A percentile compares a stretch with the other conserved stretches of the same genome.
Conservation (phyloP, 2,113 vertebrate genomes). For the Callocephalon fimbriatum region DNA sequence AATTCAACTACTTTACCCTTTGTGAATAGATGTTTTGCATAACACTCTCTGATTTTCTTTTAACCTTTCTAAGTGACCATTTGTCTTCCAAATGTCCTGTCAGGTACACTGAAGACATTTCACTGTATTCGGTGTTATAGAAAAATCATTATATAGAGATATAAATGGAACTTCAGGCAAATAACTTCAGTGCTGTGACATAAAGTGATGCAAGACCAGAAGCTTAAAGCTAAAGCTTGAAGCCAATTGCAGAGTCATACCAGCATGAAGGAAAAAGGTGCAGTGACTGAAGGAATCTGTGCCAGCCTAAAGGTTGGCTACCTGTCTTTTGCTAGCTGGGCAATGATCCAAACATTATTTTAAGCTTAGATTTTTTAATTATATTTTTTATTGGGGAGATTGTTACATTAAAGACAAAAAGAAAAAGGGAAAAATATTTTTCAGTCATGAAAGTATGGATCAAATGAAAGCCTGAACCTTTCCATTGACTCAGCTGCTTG, state of each 20-base stretch:
- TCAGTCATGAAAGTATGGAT: neutral
- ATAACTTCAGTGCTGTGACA: neutral
- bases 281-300: neutral
- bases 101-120: neutral
- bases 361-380: neutral
- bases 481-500: neutral
- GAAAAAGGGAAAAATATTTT: neutral
- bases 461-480: neutral
- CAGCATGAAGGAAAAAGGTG: neutral
- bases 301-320: neutral
- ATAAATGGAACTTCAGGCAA: neutral
- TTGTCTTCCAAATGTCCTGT: slow-evolving; percentile 56
- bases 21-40: slow-evolving; percentile 49
- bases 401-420: neutral
- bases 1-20: slow-evolving; percentile 37
- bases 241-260: neutral
- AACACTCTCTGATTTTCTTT: slow-evolving; percentile 46
- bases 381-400: neutral
- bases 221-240: neutral
- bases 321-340: neutral
- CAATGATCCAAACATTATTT: neutral
- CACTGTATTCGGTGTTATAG: neutral
- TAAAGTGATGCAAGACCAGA: neutral
- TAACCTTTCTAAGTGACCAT: slow-evolving; percentile 41
- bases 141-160: neutral